phyloP scores from a whole-genome alignment of 2,888 invertebrate species.

The Lypha dubia region DNA sequence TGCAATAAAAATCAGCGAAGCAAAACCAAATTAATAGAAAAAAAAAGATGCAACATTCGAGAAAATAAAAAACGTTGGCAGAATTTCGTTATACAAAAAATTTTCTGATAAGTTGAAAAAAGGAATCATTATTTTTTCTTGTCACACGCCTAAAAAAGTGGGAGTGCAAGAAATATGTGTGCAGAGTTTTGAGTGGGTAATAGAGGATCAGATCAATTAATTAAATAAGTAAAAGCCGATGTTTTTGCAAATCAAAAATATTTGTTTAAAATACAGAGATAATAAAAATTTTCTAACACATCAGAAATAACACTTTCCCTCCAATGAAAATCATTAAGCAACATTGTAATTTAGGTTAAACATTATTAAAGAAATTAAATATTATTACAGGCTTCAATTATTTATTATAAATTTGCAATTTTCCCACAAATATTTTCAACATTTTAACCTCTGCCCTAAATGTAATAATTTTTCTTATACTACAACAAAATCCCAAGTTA shows the following conservation, averaged over 20 bases:
- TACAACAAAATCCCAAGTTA: background rate
- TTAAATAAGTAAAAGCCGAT: too few species aligned
- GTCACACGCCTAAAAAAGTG: too few species aligned
- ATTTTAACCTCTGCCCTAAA: background rate
- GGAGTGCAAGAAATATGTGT: too few species aligned
- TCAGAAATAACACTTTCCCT: background rate
- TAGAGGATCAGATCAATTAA: too few species aligned
- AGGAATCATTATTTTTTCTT: too few species aligned
- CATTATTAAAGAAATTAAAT: background rate
- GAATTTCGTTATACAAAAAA: background rate
- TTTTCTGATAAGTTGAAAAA: too few species aligned
- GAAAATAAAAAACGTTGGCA: conserved; percentile 7
- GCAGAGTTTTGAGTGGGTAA: too few species aligned
- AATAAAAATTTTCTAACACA: too few species aligned
- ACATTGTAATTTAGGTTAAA: background rate
- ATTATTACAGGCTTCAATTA: too few species aligned
- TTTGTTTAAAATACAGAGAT: too few species aligned
- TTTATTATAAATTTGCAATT: background rate
- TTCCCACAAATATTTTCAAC: background rate
- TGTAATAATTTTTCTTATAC: background rate
- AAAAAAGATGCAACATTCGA: conserved; percentile 17
- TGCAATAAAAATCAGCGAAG: conserved; percentile 29
- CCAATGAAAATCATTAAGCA: background rate
- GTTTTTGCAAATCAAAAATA: too few species aligned
- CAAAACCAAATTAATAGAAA: conserved; percentile 36